Evolutionary conservation across 2,797 vertebrate genomes (phyloP).

Genomic region (Arrhamphus sclerolepis): DNA sequence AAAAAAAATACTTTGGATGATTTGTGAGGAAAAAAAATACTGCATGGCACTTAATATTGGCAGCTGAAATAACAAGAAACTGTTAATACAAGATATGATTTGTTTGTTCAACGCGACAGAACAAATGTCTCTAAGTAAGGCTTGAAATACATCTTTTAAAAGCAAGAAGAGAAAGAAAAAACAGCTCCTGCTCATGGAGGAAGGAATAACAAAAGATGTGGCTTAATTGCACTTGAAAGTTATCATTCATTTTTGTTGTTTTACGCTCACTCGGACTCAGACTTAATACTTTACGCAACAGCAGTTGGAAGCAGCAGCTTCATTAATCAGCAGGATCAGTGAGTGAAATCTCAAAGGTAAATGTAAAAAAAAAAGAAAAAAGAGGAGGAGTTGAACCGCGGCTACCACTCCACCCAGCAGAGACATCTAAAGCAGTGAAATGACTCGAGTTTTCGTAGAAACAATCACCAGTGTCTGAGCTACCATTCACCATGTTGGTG

Average conservation of each 20-base stretch:
- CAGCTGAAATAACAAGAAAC: conserved; percentile 39
- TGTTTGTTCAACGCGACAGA: conserved; percentile 17
- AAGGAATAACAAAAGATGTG: conserved; percentile 40
- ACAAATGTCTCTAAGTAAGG: conserved; percentile 46
- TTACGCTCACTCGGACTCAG: conserved; percentile 53
- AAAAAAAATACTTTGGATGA: conserved; percentile 5
- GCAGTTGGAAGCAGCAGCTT: conserved; percentile 43
- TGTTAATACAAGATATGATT: not conserved
- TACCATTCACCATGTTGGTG: conserved; percentile 59
- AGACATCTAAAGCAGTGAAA: conserved; percentile 38
- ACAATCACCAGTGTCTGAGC: conserved; percentile 74
- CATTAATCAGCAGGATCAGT: conserved; percentile 5
- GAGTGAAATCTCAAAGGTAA: rapidly evolving
- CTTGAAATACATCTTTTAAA: conserved; percentile 29
- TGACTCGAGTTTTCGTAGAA: conserved; percentile 42
- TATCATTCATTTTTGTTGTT: conserved; percentile 28
- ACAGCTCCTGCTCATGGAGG: conserved; percentile 33
- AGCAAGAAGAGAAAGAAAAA: conserved; percentile 34
- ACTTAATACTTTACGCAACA: conserved; percentile 58
- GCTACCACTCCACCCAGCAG: conserved; percentile 18
- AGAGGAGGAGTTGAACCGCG: not conserved
- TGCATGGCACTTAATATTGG: conserved; percentile 68
- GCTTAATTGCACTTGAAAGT: conserved; percentile 78
- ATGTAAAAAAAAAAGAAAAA: not conserved
- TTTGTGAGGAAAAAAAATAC: conserved; percentile 51